These are phyloP conservation scores for Ophthalmolycus amberensis DNA, from an alignment of 2,113 vertebrate species.

Conservation along the genomic window DNA sequence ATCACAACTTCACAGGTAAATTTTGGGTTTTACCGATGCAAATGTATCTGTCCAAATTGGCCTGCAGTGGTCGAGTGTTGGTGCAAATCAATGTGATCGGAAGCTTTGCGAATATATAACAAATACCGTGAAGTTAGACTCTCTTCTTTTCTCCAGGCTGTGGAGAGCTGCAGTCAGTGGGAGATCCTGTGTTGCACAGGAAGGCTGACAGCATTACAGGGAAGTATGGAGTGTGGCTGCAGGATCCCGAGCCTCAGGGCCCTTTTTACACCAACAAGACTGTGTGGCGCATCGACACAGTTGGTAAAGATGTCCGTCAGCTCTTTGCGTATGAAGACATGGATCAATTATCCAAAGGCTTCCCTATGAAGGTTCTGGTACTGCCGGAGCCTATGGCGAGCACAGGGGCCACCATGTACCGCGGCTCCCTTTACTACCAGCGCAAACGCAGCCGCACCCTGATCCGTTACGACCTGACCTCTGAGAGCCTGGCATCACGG, in stretches of 20 bases:
- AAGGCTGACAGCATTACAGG: conserved; percentile 90
- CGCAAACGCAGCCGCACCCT: conserved; percentile 84
- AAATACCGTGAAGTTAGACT: neutral
- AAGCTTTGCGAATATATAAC: neutral
- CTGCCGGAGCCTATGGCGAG: conserved; percentile 89
- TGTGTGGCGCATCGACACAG: conserved; percentile 90
- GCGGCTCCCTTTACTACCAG: conserved; percentile 91
- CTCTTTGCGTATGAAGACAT: conserved; percentile 88
- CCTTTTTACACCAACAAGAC: conserved; percentile 82
- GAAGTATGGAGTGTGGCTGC: conserved; percentile 95
- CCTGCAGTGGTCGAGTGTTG: neutral
- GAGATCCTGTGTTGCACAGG: conserved; percentile 87
- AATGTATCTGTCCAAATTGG: too few relatives aligned
- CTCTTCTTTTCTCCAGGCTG: conserved; percentile 80
- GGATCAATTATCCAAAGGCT: conserved; percentile 86
- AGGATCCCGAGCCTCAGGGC: conserved; percentile 87
- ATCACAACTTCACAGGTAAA: conserved; percentile 64
- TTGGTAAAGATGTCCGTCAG: conserved; percentile 89
- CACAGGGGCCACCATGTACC: conserved; percentile 89
- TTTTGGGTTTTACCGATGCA: neutral
- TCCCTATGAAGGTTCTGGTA: conserved; percentile 87
- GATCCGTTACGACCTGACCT: conserved; percentile 86
- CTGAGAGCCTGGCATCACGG: conserved; percentile 81
- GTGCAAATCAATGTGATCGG: neutral
- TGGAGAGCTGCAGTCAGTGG: conserved; percentile 88